Conservation (phyloP, 1,140 invertebrate species). For the Drosophila subpulchrella region DNA sequence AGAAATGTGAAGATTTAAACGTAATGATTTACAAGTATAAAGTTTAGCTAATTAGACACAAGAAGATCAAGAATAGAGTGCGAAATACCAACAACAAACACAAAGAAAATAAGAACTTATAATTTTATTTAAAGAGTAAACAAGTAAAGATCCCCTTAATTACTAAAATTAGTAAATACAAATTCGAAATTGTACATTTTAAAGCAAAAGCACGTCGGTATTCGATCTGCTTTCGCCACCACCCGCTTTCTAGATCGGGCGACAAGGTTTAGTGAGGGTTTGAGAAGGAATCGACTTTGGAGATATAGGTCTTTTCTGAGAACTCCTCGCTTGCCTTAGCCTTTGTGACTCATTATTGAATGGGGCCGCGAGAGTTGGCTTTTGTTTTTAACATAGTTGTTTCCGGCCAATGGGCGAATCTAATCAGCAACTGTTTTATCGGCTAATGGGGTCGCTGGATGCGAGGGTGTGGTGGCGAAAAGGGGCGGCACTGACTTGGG, state of each 20-base stretch:
- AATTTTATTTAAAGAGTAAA: slow-evolving; percentile 68
- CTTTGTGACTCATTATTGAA: slow-evolving; percentile 22
- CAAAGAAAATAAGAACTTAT: slow-evolving; percentile 71
- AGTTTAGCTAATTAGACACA: slow-evolving; percentile 79
- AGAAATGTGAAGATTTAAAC: slow-evolving; percentile 70
- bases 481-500: slow-evolving; percentile 32
- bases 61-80: slow-evolving; percentile 52
- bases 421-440: slow-evolving; percentile 3
- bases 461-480: slow-evolving; percentile 9
- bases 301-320: slow-evolving; percentile 17
- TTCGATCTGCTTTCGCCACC: slow-evolving; percentile 1
- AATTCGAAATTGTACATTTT: slow-evolving; percentile 81
- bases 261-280: slow-evolving; percentile 29
- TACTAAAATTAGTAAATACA: slow-evolving; percentile 82
- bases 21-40: slow-evolving; percentile 73
- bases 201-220: slow-evolving; percentile 51
- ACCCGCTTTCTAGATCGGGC: slow-evolving; percentile 12
- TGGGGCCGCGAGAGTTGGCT: neutral
- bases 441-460: neutral
- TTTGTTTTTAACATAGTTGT: neutral
- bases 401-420: neutral
- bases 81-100: slow-evolving; percentile 51
- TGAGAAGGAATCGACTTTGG: slow-evolving; percentile 2
- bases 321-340: slow-evolving; percentile 31
- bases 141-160: slow-evolving; percentile 64